Evolutionary conservation across 2,888 invertebrate species (phyloP), one percentile per base, ranked within the genome.

Genomic region (Epinotia brunnichana): DNA sequence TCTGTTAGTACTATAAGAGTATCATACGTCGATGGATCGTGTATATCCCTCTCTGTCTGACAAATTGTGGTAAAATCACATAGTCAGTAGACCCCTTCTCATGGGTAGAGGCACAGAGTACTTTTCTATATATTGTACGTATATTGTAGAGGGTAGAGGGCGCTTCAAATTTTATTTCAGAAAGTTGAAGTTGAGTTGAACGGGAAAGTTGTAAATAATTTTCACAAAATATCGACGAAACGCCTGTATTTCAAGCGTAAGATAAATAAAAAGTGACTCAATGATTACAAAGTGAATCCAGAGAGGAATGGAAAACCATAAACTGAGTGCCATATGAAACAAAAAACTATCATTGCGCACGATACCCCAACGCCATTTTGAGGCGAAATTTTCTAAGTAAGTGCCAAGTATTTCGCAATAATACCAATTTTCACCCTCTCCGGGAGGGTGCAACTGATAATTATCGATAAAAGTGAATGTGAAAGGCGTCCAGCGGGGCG

Each of bases 311-410:
- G 80, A 79, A 88, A 85, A 83, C 82, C 82, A 77, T 85, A 86
- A 83, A 86, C 82, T 81, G 85, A 86, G 90, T 90, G 86, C 87
- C 87, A 82, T 88, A 88, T 88, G 88, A 92, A 92, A 91, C 92
- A 91, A 92, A 93, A 93, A 93, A 90, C 93, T 90, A 91, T 92
- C 92, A 90, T 91, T 91, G 91, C 94, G 92, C 94, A 93, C 92
- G 93, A 92, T 92, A 91, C 88, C 86, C 85, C 89, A 93, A 93
- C 94, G 94, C 94, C 94, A 94, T 94, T 94, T 94, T 94, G 94
- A 94, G 92, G 93, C 93, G 92, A 94, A 94, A 92, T 91, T 92
- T 93, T 92, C 90, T 92, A 90, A 92, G 94, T 94, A 93, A 94
- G 94, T 94, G 93, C 91, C 92, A 93, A 92, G 92, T 92, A 92